Evolutionary conservation across 2,797 vertebrate genomes (phyloP).

Genomic region (Notolepis coatsorum): DNA sequence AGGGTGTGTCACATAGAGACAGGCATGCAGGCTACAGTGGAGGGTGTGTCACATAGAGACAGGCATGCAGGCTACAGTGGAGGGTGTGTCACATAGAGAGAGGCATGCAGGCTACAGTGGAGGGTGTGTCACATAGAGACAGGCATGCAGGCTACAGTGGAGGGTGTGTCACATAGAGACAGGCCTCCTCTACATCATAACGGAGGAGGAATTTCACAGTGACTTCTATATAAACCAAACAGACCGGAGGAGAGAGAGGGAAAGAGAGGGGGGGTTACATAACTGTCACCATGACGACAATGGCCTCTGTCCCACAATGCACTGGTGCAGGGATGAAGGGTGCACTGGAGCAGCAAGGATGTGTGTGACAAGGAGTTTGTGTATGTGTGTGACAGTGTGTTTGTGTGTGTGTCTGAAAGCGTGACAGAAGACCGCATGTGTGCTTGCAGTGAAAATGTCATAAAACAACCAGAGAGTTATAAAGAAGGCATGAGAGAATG

Average conservation of each 20-base stretch:
- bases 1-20: too few species aligned
- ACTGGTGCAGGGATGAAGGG: conserved; percentile 43
- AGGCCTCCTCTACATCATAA: too few species aligned
- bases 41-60: too few species aligned
- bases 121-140: too few species aligned
- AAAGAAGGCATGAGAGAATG: conserved; percentile 6
- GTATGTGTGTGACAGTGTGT: conserved; percentile 15
- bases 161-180: too few species aligned
- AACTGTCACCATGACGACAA: conserved; percentile 55
- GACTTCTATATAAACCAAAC: conserved; percentile 50
- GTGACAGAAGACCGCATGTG: not conserved
- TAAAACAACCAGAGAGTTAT: conserved; percentile 31
- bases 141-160: too few species aligned
- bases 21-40: too few species aligned
- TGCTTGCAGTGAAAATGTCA: conserved; percentile 20
- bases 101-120: too few species aligned
- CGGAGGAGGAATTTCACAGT: conserved; percentile 60
- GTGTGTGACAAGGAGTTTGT: conserved; percentile 30
- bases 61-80: too few species aligned
- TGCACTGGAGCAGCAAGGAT: conserved; percentile 59
- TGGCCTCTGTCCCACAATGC: conserved; percentile 61
- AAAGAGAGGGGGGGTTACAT: conserved; percentile 39
- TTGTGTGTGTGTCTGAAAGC: conserved; percentile 12
- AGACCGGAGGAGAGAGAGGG: conserved; percentile 7
- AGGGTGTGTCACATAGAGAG: too few species aligned